phyloP scores from a whole-genome alignment of 2,113 vertebrate species.

The Circaetus cinerascens region DNA sequence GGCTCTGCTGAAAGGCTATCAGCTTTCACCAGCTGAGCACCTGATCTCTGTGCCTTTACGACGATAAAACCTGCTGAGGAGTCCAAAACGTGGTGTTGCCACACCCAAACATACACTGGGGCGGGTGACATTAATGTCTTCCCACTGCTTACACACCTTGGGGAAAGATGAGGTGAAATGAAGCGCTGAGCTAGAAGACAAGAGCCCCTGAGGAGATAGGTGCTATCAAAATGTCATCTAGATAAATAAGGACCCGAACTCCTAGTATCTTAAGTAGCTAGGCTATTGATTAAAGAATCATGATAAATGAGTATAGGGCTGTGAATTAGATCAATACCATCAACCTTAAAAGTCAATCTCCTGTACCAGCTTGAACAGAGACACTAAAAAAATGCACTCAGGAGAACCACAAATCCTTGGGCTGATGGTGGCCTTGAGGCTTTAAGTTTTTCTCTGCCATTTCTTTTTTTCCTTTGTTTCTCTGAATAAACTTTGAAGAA shows the following conservation, averaged over 20 bases:
- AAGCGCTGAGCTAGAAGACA: constrained; percentile 18
- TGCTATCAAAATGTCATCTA: constrained; percentile 53
- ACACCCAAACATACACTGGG: background rate
- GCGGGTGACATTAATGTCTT: background rate
- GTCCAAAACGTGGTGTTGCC: background rate
- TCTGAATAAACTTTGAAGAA: background rate
- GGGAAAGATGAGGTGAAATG: background rate
- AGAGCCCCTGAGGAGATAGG: constrained; percentile 19
- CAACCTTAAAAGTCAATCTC: constrained; percentile 64
- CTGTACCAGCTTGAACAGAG: constrained; percentile 46
- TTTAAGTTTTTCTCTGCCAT: background rate
- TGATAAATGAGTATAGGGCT: constrained; percentile 56
- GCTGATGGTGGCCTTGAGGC: constrained; percentile 24
- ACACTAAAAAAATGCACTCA: constrained; percentile 40
- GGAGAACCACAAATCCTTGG: constrained; percentile 52
- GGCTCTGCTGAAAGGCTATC: background rate
- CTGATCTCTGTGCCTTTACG: background rate
- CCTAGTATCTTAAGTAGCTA: constrained; percentile 50
- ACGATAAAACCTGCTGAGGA: background rate
- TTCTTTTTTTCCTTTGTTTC: constrained; percentile 2
- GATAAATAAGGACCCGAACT: constrained; percentile 36
- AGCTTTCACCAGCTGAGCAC: background rate
- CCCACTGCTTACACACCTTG: background rate
- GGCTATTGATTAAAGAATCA: constrained; percentile 67
- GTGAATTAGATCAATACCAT: constrained; percentile 58